Evolutionary conservation across 2,888 invertebrate species (phyloP).

Genomic region (Eupithecia pulchellata): DNA sequence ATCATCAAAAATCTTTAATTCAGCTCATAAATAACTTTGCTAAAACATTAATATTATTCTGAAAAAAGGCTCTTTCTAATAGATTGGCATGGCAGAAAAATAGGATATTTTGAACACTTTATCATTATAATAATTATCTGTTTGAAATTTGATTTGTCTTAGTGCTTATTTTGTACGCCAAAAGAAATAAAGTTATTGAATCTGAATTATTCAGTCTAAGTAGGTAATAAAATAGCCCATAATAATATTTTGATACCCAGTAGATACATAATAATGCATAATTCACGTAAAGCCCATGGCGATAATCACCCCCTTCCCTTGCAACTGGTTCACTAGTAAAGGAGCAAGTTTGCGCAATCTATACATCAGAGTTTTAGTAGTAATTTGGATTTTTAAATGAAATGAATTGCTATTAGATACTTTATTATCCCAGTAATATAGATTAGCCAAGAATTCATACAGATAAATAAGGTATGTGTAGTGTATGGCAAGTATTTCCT

Average conservation of each 20-base stretch:
- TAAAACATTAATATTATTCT: background rate
- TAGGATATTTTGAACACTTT: background rate
- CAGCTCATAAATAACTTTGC: background rate
- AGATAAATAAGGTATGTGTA: background rate
- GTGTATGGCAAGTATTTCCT: no score
- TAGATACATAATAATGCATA: background rate
- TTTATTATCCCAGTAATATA: background rate
- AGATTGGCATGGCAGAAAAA: background rate
- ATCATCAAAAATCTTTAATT: background rate
- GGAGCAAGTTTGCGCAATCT: slow-evolving; percentile 31
- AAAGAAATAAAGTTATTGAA: no score
- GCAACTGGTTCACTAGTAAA: slow-evolving; percentile 21
- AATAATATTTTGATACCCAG: background rate
- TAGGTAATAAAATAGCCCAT: background rate
- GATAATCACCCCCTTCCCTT: slow-evolving; percentile 5
- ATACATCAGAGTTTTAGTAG: slow-evolving; percentile 18
- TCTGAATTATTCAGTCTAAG: background rate
- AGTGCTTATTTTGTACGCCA: no score
- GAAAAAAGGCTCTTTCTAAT: background rate
- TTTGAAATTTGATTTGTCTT: no score
- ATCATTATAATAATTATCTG: no score
- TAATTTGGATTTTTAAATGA: background rate
- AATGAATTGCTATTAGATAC: background rate
- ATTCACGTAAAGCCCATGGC: background rate
- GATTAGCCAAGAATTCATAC: background rate